A percentile compares a stretch with the other conserved stretches of the same genome.
phyloP scores from a whole-genome alignment of 1,140 invertebrate species.

The Apis dorsata region DNA sequence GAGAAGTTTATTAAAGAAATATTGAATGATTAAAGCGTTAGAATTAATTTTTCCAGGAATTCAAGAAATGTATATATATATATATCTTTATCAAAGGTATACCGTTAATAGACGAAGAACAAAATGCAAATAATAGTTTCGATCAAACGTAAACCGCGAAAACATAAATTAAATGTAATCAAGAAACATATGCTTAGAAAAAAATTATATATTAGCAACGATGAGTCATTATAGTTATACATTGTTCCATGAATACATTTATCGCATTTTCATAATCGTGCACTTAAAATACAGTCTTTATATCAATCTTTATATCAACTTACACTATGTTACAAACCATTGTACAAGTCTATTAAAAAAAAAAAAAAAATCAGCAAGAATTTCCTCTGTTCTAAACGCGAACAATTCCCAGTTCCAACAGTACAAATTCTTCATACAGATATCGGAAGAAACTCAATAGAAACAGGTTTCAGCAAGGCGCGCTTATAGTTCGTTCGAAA shows the following conservation, averaged over 20 bases:
- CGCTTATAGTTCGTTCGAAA: conserved; percentile 5
- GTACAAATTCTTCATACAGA: neutral
- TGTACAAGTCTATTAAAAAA: neutral
- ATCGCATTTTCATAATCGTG: conserved; percentile 8
- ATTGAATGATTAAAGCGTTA: neutral
- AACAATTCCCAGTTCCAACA: neutral
- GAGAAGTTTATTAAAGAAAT: neutral
- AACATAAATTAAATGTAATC: conserved; percentile 22
- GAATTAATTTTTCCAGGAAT: neutral
- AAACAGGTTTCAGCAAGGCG: conserved; percentile 8
- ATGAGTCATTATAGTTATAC: neutral
- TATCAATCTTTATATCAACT: no score
- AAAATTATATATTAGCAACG: neutral
- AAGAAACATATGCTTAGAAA: neutral
- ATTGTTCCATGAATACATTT: neutral
- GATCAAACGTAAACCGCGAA: neutral
- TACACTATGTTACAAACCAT: neutral
- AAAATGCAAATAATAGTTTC: neutral
- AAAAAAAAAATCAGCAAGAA: neutral
- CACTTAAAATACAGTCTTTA: neutral
- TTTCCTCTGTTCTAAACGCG: neutral
- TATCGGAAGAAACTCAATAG: conserved; percentile 7
- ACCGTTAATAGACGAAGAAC: neutral
- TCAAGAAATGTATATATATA: neutral
- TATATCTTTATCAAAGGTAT: neutral